Evolutionary conservation across 2,113 vertebrate genomes (phyloP).

Genomic region (Sigmodon hispidus): DNA sequence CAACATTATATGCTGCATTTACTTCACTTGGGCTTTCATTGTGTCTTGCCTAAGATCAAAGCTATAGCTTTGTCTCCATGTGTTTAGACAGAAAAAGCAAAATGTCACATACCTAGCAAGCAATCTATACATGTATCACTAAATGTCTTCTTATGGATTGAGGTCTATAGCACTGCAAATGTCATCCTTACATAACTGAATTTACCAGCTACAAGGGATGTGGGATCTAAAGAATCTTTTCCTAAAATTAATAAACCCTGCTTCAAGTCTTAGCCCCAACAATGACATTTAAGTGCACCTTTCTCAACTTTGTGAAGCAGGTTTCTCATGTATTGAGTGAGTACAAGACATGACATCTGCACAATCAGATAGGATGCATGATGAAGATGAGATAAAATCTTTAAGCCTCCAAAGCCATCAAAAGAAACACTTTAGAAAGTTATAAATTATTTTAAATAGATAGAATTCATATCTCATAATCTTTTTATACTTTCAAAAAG

Average conservation of each 20-base stretch:
- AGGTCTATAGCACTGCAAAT: background rate
- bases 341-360: background rate
- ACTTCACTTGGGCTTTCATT: background rate
- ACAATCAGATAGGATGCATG: background rate
- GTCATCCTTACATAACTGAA: background rate
- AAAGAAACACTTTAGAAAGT: background rate
- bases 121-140: background rate
- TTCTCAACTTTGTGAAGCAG: background rate
- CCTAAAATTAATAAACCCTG: background rate
- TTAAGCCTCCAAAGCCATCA: background rate
- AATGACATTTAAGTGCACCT: background rate
- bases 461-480: background rate
- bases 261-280: background rate
- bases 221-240: background rate
- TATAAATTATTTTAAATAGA: background rate
- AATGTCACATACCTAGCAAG: background rate
- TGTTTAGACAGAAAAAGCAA: background rate
- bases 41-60: background rate
- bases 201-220: background rate
- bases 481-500: slow-evolving; percentile 25
- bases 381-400: background rate
- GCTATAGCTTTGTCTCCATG: background rate
- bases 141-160: background rate
- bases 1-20: no score
- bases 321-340: background rate